These are phyloP conservation scores for Catharus bicknelli DNA, from an alignment of 2,113 vertebrate genomes.

Conservation along the genomic window DNA sequence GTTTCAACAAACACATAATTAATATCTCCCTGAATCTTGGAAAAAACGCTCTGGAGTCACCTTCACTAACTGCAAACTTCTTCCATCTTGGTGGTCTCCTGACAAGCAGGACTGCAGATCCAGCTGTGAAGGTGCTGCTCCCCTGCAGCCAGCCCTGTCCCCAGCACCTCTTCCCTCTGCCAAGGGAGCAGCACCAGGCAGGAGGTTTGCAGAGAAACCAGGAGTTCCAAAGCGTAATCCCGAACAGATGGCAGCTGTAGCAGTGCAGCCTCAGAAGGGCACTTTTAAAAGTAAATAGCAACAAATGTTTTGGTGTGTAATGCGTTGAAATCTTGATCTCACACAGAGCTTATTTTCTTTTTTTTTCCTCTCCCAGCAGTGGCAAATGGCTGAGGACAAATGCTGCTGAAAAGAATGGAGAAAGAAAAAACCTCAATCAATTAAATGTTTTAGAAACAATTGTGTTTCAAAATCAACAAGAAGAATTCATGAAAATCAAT, in stretches of 20 bases:
- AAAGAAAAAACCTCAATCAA: neutral
- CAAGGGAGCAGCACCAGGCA: accelerated
- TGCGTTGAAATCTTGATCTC: slow-evolving; percentile 64
- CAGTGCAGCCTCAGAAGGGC: slow-evolving; percentile 51
- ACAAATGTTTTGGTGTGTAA: slow-evolving; percentile 71
- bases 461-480: slow-evolving; percentile 52
- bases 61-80: neutral
- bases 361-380: slow-evolving; percentile 12
- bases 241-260: slow-evolving; percentile 69
- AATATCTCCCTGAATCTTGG: neutral
- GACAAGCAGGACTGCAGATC: neutral
- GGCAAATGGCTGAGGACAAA: slow-evolving; percentile 59
- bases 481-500: slow-evolving; percentile 49
- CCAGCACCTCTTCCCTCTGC: neutral
- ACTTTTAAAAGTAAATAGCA: slow-evolving; percentile 74
- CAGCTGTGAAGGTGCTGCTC: neutral
- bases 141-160: neutral
- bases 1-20: neutral
- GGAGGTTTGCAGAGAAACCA: slow-evolving; percentile 38
- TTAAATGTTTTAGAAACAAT: slow-evolving; percentile 59
- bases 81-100: neutral
- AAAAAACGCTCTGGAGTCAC: neutral
- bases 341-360: slow-evolving; percentile 39
- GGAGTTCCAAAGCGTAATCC: slow-evolving; percentile 57
- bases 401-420: neutral